These are phyloP conservation scores for Mormyrus proboscirostris DNA, from an alignment of 2,797 vertebrate species.

Conservation along the genomic window DNA sequence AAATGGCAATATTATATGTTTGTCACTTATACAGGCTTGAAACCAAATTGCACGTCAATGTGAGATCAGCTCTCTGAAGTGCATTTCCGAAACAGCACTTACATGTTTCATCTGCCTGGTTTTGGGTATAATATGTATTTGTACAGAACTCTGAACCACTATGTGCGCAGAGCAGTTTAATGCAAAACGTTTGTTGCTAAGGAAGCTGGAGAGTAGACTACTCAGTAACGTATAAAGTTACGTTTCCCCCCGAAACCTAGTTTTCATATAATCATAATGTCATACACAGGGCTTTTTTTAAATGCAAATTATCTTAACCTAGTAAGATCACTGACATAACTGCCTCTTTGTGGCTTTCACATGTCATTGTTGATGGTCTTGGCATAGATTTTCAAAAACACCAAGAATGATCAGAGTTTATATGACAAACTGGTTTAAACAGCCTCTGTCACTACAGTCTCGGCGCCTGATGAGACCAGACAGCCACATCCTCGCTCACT, in stretches of 20 bases:
- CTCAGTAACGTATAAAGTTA: background rate
- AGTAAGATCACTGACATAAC: background rate
- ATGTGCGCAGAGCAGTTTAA: background rate
- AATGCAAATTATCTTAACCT: background rate
- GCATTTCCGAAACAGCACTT: background rate
- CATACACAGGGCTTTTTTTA: background rate
- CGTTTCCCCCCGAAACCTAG: background rate
- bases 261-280: background rate
- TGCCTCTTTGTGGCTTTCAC: background rate
- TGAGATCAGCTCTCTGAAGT: background rate
- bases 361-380: background rate
- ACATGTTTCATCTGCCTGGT: background rate
- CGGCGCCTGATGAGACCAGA: background rate
- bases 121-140: constrained; percentile 1
- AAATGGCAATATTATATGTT: background rate
- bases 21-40: background rate
- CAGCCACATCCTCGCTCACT: background rate
- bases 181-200: background rate
- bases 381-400: background rate
- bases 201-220: background rate
- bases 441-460: background rate
- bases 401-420: background rate
- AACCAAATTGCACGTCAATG: background rate
- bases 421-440: background rate
- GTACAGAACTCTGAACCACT: background rate